Base-by-base conservation (phyloP, 2,888 invertebrate genomes). In the Unio delphinus region DNA sequence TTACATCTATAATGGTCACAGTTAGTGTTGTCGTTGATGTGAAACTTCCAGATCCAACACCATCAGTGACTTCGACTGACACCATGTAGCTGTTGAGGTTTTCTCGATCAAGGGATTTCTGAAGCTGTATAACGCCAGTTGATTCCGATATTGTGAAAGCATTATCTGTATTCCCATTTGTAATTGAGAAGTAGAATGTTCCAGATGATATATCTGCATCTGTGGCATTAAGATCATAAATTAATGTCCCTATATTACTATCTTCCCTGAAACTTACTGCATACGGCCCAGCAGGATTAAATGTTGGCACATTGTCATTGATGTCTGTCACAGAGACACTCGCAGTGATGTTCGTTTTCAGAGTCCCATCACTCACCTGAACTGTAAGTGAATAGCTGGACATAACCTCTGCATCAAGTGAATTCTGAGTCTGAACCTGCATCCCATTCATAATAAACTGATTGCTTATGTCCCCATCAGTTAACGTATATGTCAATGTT, bases 271-370 rank as follows among this genome's bases (percentile, higher is more conserved):
- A 61, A 28, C 61, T 68, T 3, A 68, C 55, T 1, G 73, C 69
- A 54, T 75, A 76, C 0, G 75, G 79, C 26, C 76, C 72, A n/a
- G 80, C 58, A n/a, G 79, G 80, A 5, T 64, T 58, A 65, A 83
- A 86, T 0, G 67, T 59, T 7, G 86, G 86, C 4, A 73, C 64
- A 58, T 80, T 80, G 69, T 86, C 86, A 73, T 86, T 86, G 8
- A 75, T 72, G 69, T 86, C 81, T 8, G 67, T 69, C 0, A 86
- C 78, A 11, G 63, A 69, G 1, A 86, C 75, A 1, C 78, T 80
- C 20, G 85, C 81, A 75, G 96, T 92, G 54, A 97, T 95, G 91
- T 97, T 97, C 89, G 97, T 95, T 91, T 96, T 97, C 66, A 97
- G 95, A 0, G 96, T 96, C 4, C 79, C 80, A 65, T 85, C 85